Evolutionary conservation across 1,140 invertebrate genomes (phyloP), one percentile per base, ranked within the genome.

Genomic region (Conus ventricosus): DNA sequence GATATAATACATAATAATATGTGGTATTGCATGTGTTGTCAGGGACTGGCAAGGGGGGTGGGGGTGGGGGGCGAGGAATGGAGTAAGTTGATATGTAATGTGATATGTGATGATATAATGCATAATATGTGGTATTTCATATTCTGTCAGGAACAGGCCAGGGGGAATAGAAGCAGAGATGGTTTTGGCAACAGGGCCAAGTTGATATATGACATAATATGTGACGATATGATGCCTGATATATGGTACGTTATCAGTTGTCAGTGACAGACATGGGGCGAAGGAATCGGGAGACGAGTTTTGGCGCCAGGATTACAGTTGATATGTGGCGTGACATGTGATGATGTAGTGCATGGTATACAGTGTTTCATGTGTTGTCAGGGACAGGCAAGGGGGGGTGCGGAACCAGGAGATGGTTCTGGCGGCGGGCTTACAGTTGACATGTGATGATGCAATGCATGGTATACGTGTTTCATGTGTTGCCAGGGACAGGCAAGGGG

Each of bases 381-480:
- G 75, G 67, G 85, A 88, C 89, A 54, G 98, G 98, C 10, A 96
- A 96, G 94, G 99, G 99, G 54, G 99, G 99, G 54, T n/a, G n/a
- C 96, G 99, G 90, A 99, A 98, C 96, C 98, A 99, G 95, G 98
- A 99, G 96, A 96, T 99, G 92, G 97, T 97, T 80, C 94, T 99
- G 63, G 95, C 97, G 89, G 97, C 97, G 95, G 97, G 97, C 0
- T 92, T 96, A 25, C 81, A 90, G 60, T 60, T 90, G 0, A 57
- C 13, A 13, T 57, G 55, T 57, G 6, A 57, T 57, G 55, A 57
- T 57, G 55, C 13, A 57, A 57, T 57, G 55, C n/a, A n/a, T n/a
- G n/a, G n/a, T n/a, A n/a, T n/a, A n/a, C n/a, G n/a, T n/a, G n/a
- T 57, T 6, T 57, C 55, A 57, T 57, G 55, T 57, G 55, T 88